Percentiles rank a stretch among this genome's conserved stretches.
Conservation (phyloP, 2,888 invertebrate species). For the Melinopterus prodromus region DNA sequence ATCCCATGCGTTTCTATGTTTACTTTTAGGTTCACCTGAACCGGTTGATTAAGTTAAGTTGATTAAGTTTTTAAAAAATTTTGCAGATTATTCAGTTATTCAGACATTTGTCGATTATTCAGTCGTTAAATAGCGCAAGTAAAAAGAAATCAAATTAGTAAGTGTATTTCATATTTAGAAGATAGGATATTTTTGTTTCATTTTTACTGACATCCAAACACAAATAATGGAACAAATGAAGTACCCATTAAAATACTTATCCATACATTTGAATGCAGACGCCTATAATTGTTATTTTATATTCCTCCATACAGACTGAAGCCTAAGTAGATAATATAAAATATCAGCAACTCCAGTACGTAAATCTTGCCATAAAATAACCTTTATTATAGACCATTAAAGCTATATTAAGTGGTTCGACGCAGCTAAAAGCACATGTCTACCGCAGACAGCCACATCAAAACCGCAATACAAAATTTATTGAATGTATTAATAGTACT, state of each 20-base stretch:
- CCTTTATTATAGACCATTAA: not conserved
- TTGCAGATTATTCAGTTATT: too few relatives aligned
- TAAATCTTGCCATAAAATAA: not conserved
- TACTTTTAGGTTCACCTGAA: too few relatives aligned
- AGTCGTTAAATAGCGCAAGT: too few relatives aligned
- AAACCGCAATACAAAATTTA: not conserved
- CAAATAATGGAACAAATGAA: too few relatives aligned
- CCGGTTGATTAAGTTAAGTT: too few relatives aligned
- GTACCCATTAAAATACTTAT: not conserved
- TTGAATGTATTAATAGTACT: not conserved
- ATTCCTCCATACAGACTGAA: not conserved
- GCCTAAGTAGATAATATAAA: not conserved
- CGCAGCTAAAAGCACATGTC: not conserved
- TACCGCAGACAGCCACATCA: not conserved
- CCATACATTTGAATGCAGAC: not conserved
- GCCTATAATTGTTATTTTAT: not conserved
- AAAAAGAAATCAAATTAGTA: too few relatives aligned
- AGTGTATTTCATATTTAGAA: too few relatives aligned
- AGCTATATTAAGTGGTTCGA: not conserved
- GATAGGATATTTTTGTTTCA: too few relatives aligned
- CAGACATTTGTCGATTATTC: too few relatives aligned
- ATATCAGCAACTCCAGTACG: not conserved
- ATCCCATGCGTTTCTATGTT: too few relatives aligned
- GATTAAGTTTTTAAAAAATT: too few relatives aligned
- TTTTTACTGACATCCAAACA: too few relatives aligned